Evolutionary conservation across 2,797 vertebrate species (phyloP), one percentile per base, ranked within the genome.

Genomic region (Mallotus villosus): DNA sequence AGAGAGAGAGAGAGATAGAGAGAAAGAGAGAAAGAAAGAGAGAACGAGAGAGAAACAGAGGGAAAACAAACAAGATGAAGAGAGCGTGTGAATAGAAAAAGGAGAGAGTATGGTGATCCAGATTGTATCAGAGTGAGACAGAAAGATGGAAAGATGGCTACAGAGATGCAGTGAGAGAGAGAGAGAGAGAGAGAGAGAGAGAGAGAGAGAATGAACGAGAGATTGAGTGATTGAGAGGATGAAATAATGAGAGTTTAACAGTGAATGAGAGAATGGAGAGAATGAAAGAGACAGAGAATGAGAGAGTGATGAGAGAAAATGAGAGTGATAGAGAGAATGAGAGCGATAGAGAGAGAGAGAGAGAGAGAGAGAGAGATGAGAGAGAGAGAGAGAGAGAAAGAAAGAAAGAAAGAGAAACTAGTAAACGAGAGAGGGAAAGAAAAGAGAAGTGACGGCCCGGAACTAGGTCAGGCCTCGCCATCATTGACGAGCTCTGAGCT

Each of bases 401-500:
- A 81, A 80, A 82, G 73, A 72, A 77, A 78, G 74, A 82, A 72
- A 74, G 77, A 74, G 81, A 69, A 78, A 88, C 80, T 79, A 83
- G 78, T 84, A 70, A 86, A 83, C 87, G 81, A 83, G 71, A 78
- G 78, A 60, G 66, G 76, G 32, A 67, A 65, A 75, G 69, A 73
- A 66, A 78, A 70, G 68, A 41, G n/a, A 32, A 69, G 79, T 63
- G 82, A 79, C 70, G 25, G 76, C 5, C 75, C 76, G 68, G 83
- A 93, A 93, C 84, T 88, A 88, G 92, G 93, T 93, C 92, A 92
- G 21, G 78, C 85, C 66, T 87, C 0, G 25, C 82, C 83, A 87
- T 89, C 79, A 83, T 75, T 77, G 77, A 89, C 84, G 86, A 85
- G 86, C 84, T 80, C 78, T 87, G 79, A 60, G 37, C 84, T 88